These are phyloP conservation scores for Nannospalax galili DNA, from an alignment of 2,113 vertebrate genomes.

Conservation along the genomic window DNA sequence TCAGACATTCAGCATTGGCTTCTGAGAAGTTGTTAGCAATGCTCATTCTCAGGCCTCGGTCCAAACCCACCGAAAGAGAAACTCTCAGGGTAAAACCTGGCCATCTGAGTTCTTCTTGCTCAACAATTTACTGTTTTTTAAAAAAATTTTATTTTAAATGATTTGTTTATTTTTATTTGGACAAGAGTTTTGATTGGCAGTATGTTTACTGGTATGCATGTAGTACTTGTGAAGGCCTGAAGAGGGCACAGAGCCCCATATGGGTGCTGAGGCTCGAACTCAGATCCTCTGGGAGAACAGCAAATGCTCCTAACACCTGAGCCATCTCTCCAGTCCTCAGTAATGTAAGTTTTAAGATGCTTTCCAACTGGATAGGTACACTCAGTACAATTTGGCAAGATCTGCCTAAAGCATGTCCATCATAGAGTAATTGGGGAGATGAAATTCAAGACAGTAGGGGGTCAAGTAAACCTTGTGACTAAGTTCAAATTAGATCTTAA, in stretches of 20 bases:
- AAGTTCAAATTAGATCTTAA: background rate
- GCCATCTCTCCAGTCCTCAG: no score
- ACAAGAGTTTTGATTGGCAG: no score
- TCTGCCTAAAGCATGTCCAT: rapidly evolving
- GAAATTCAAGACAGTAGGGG: background rate
- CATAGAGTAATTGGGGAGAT: background rate
- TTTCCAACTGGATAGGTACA: no score
- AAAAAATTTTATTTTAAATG: no score
- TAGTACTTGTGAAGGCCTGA: no score
- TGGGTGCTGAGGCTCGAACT: no score
- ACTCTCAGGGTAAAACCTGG: rapidly evolving
- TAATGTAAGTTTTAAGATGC: background rate
- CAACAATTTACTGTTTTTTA: background rate
- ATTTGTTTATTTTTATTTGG: no score
- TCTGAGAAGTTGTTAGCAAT: background rate
- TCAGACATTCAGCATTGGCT: background rate
- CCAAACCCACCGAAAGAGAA: background rate
- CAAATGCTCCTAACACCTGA: no score
- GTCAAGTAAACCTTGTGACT: background rate
- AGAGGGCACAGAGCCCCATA: no score
- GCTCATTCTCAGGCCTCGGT: rapidly evolving
- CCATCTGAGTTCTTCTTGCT: background rate
- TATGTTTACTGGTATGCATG: no score
- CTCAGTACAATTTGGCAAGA: rapidly evolving
- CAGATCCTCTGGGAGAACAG: no score